Evolutionary conservation across 2,113 vertebrate genomes (phyloP), one percentile per base, ranked within the genome.

Genomic region (Ia io): DNA sequence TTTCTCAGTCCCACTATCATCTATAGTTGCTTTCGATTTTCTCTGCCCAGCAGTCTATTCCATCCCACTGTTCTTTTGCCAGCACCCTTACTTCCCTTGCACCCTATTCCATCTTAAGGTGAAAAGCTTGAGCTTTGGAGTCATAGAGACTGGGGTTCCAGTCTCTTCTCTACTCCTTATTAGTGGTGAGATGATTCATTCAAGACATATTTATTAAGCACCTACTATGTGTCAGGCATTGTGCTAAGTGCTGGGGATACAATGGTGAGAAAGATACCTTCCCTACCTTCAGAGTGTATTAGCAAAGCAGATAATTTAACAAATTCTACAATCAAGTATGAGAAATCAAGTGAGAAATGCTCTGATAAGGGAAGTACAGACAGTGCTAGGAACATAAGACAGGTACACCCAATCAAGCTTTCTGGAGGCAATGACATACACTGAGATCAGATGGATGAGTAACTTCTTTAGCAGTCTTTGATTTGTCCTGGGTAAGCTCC

Each of bases 181-280:
- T n/a, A 91, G 69, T 37, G 65, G 25, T 61, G 49, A 94, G 87
- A 73, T 35, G 28, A 93, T 76, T 77, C 22, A 32, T 76, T 96
- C 67, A 88, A 87, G 51, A 92, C 82, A 87, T 94, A 71, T 53
- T 76, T 78, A 59, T 47, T 76, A 71, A 77, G 74, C 42, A 88
- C 86, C 61, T 84, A 76, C 35, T 74, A 69, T 47, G 17, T 65
- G 37, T 63, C 32, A 90, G 47, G n/a, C 8, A 17, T 16, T 67
- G 5, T n/a, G 35, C 23, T 88, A 91, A 77, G 78, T 73, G 51
- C 85, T 87, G 4, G 91, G 47, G 80, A 85, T 82, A 83, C 16
- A 63, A 47, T 3, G 12, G 53, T 82, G 32, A 90, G n/a, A 76
- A 86, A 94, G 61, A n/a, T 35, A 73, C 22, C 51, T 35, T 71